These are phyloP conservation scores for Cynodonichthys magdalenae DNA, from an alignment of 2,797 vertebrate species.

Conservation along the genomic window DNA sequence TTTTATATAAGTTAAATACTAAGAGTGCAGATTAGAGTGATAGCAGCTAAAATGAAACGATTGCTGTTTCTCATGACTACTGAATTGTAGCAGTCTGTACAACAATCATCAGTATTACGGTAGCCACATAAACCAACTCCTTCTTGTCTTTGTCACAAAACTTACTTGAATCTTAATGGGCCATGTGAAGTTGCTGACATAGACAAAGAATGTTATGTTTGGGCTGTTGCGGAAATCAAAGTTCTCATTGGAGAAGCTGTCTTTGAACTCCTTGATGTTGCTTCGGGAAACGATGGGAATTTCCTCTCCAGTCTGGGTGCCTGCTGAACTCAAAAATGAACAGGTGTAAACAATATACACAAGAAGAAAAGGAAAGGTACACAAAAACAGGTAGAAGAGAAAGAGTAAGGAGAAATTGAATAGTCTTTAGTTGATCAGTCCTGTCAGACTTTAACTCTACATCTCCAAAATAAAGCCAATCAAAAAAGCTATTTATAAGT, in stretches of 20 bases:
- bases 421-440: background rate
- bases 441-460: background rate
- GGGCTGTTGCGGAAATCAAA: constrained; percentile 98
- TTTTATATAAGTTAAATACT: background rate
- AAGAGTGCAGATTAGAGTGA: no score
- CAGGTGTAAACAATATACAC: background rate
- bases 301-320: constrained; percentile 95
- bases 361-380: no score
- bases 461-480: background rate
- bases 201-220: constrained; percentile 98
- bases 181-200: constrained; percentile 99
- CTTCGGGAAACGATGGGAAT: constrained; percentile 92
- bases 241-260: constrained; percentile 98
- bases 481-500: no score
- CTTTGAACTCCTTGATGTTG: constrained; percentile 97
- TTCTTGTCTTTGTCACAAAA: background rate
- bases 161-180: constrained; percentile 97
- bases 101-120: background rate
- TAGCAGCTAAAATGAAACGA: no score
- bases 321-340: constrained; percentile 78
- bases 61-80: no score
- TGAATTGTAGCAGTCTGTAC: background rate
- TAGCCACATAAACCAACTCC: background rate
- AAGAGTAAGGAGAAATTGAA: background rate
- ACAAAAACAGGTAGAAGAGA: no score